Evolutionary conservation across 2,113 vertebrate species (phyloP), one percentile per base, ranked within the genome.

Genomic region (Menidia beryllina): DNA sequence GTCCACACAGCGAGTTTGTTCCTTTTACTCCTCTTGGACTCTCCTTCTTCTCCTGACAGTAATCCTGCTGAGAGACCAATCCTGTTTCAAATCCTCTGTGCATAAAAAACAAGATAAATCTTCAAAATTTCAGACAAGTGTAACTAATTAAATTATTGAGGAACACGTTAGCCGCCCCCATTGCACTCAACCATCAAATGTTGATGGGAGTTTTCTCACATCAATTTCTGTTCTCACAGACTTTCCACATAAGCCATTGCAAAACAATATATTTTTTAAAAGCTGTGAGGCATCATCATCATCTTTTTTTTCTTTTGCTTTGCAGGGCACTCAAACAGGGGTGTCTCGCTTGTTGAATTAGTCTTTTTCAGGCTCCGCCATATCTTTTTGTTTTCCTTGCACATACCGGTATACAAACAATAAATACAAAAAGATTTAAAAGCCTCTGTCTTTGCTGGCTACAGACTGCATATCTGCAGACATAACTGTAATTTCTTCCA

Each of bases 391-490:
- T 7, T 27, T 9, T 20, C 51, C 15, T 0, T 41, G 0, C 2
- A 6, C 15, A 7, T 5, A n/a, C 23, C n/a, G n/a, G n/a, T n/a
- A n/a, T n/a, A 45, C 15, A 59, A 19, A 17, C 11, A 51, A 5
- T 24, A 41, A 47, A 27, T 8, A 51, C 5, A 24, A 43, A 47
- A 27, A 47, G 19, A 5, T 48, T 24, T 3, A 54, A 24, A 62
- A 45, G 13, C 12, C 13, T 14, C 27, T 25, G 24, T 50, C n/a
- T 19, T 7, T n/a, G 49, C n/a, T 58, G 45, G 15, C 60, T 51
- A 49, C 5, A 61, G 38, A 41, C 12, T 39, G 34, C 7, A 3
- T 27, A 52, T 78, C 71, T 82, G 51, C 74, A 63, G 43, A 73
- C 15, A 60, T 53, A n/a, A 30, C 17, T 23, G 66, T 63, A 2